phyloP scores from a whole-genome alignment of 30 jellyfish, hydroid and myxozoan species.

The Pelagia noctiluca region DNA sequence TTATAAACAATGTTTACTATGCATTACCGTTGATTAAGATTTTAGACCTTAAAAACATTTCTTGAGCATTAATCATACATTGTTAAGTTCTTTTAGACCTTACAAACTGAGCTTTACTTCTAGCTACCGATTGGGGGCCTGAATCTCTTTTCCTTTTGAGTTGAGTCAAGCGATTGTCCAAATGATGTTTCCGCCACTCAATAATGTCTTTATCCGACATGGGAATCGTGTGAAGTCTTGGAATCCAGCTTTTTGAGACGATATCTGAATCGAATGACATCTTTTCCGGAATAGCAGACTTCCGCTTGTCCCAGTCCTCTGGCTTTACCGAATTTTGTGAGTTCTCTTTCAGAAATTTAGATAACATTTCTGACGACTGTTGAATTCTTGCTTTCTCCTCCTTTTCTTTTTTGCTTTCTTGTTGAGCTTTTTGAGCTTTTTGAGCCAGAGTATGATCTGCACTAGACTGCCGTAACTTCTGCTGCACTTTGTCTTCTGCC shows the following conservation, averaged over 20 bases:
- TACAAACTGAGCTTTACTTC: neutral
- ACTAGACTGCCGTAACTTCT: too few relatives aligned
- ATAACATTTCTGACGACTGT: conserved; percentile 48
- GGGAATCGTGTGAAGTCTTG: conserved; percentile 15
- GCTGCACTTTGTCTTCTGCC: too few relatives aligned
- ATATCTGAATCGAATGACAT: conserved; percentile 36
- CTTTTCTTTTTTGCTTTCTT: conserved; percentile 7
- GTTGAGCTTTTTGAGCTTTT: conserved; percentile 22
- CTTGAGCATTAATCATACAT: neutral
- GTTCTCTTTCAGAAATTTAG: conserved; percentile 48
- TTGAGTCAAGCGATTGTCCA: conserved; percentile 47
- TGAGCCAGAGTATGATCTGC: too few relatives aligned
- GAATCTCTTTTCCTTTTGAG: conserved; percentile 64
- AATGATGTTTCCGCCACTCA: conserved; percentile 31
- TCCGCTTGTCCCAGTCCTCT: conserved; percentile 71
- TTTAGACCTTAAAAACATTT: too few relatives aligned
- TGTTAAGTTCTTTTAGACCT: neutral
- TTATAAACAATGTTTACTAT: too few relatives aligned
- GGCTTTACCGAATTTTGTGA: conserved; percentile 14
- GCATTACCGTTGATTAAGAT: neutral
- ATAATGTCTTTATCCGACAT: conserved; percentile 39
- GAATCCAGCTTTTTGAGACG: conserved; percentile 65
- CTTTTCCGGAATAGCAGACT: conserved; percentile 50
- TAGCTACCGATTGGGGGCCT: neutral
- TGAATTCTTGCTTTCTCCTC: conserved; percentile 29